Base-by-base conservation (phyloP, 2,113 vertebrate species). In the Phaethornis superciliosus region DNA sequence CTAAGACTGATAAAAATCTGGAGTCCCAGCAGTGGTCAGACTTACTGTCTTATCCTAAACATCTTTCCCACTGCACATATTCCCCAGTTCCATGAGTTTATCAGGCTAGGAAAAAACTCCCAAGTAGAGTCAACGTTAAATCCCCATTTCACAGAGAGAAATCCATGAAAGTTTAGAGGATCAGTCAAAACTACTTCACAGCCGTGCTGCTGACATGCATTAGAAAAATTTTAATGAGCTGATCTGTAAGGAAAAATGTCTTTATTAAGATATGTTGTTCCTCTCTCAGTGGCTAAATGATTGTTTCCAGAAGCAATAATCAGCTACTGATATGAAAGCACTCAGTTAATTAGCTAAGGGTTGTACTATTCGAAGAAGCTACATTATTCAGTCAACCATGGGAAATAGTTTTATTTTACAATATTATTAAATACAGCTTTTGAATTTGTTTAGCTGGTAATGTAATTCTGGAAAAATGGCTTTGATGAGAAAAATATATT, bases 231-330 rank as follows among this genome's bases (percentile, higher is more conserved):
- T 88, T 96, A 93, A 94, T 91, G 88, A 95, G 92, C 75, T 75
- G 81, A 89, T 96, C 85, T 59, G 85, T 85, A 80, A 85, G 71
- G 90, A 90, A 90, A 96, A 95, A 92, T 74, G 52, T 93, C 85
- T 95, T 91, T 96, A 96, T 96, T 94, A 95, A 90, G 88, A 96
- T 83, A 79, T 92, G 94, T 70, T 90, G 90, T 74, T 95, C 71
- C 56, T 83, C 82, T 94, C 95, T 95, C 92, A 15, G 90, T 94
- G 82, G 71, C 76, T 94, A 96, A 96, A 94, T 93, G 82, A 93
- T 93, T 96, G 92, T 94, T 96, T 96, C 96, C 94, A 96, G 96
- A 93, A 96, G 92, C 88, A 96, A 96, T 96, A 96, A 96, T 94
- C 96, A 95, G 92, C 92, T 93, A 58, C 95, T 91, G 92, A 95